Percentiles rank a stretch among this genome's conserved stretches.
These are phyloP conservation scores for Acleris cristana DNA, from an alignment of 2,888 invertebrate genomes.

Conservation along the genomic window DNA sequence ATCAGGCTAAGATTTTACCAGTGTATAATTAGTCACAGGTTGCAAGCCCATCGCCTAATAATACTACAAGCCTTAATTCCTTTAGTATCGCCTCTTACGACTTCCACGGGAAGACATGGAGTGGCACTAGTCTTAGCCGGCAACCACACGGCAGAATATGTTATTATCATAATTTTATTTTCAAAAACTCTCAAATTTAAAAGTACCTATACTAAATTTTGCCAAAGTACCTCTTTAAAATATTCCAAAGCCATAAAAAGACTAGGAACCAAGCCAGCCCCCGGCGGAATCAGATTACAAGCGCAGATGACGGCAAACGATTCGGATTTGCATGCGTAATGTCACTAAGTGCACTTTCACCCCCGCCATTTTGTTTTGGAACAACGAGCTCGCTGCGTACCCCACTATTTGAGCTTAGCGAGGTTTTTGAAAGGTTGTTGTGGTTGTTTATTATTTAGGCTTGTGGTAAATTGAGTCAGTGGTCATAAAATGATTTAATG, in stretches of 20 bases:
- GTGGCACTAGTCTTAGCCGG: too few relatives aligned
- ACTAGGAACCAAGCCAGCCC: constrained; percentile 46
- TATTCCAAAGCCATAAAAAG: constrained; percentile 30
- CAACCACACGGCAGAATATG: too few relatives aligned
- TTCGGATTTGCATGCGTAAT: constrained; percentile 76
- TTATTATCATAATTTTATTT: too few relatives aligned
- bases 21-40: too few relatives aligned
- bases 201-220: too few relatives aligned
- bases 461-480: neutral
- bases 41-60: too few relatives aligned
- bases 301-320: constrained; percentile 65
- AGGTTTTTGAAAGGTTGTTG: constrained; percentile 14
- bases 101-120: too few relatives aligned
- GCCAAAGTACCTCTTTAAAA: constrained; percentile 7
- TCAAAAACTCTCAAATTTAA: too few relatives aligned
- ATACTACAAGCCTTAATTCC: too few relatives aligned
- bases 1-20: too few relatives aligned
- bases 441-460: constrained; percentile 1
- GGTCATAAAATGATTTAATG: too few relatives aligned
- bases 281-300: constrained; percentile 70
- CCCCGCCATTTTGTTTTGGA: constrained; percentile 55
- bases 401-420: constrained; percentile 33
- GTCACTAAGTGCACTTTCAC: constrained; percentile 72
- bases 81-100: too few relatives aligned
- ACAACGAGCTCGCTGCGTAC: constrained; percentile 30